These are phyloP conservation scores for Antheraea assamensis DNA, from an alignment of 2,888 invertebrate species.

Conservation along the genomic window DNA sequence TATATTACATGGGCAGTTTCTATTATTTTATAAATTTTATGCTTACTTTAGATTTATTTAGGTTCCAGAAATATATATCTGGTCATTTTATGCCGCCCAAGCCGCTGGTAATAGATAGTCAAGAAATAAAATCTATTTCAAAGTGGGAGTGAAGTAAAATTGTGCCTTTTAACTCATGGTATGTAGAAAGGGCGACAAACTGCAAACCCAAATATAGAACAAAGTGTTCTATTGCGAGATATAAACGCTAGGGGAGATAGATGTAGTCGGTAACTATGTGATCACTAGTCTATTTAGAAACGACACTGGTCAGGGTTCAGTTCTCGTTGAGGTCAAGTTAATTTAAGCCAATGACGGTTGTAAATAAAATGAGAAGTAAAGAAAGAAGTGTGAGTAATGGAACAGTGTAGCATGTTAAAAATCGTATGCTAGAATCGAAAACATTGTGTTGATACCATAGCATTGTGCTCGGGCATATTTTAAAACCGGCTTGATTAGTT, in stretches of 20 bases:
- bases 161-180: background rate
- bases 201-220: slow-evolving; percentile 15
- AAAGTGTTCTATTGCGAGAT: slow-evolving; percentile 7
- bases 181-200: slow-evolving; percentile 4
- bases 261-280: background rate
- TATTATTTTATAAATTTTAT: no score
- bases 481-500: no score
- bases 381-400: background rate
- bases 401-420: no score
- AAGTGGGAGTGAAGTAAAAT: background rate
- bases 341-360: background rate
- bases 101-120: background rate
- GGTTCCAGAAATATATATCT: background rate
- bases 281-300: background rate
- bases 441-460: no score
- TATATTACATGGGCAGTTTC: no score
- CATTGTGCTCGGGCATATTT: no score
- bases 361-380: background rate
- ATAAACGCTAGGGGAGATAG: slow-evolving; percentile 1
- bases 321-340: background rate
- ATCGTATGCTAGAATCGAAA: no score
- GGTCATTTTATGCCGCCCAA: background rate
- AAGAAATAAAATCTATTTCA: background rate
- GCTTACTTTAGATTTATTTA: no score
- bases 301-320: background rate